phyloP scores from a whole-genome alignment of 2,113 vertebrate species.

The Dromaius novaehollandiae region DNA sequence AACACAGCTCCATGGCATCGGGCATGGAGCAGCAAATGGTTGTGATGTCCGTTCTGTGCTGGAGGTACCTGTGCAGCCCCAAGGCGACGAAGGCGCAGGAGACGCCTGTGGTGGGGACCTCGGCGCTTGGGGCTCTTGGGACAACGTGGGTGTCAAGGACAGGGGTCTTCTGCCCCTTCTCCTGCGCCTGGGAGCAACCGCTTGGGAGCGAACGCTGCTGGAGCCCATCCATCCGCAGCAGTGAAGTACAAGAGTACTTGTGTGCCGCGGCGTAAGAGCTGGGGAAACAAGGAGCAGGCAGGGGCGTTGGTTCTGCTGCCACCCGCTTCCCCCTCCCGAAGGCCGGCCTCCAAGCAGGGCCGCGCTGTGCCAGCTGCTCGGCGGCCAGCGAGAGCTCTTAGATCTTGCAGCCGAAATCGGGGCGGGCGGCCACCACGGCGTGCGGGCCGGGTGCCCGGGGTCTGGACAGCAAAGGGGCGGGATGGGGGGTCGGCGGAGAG shows the following conservation, averaged over 20 bases:
- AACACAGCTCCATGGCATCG: not conserved
- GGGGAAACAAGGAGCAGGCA: not conserved
- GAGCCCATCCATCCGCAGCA: not conserved
- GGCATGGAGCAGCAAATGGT: not conserved
- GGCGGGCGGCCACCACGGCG: not conserved
- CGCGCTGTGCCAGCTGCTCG: accelerated
- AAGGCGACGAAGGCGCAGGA: not conserved
- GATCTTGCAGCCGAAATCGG: not conserved
- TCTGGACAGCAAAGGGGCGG: no score
- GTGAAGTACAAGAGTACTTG: not conserved
- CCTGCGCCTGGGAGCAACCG: not conserved
- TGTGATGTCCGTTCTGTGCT: not conserved
- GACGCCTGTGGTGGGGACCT: accelerated
- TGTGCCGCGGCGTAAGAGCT: not conserved
- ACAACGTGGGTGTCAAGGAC: accelerated
- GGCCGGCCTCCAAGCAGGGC: not conserved
- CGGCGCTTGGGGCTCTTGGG: not conserved
- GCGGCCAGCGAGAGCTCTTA: not conserved
- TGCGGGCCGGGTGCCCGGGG: not conserved
- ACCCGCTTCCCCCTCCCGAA: not conserved
- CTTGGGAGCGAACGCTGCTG: not conserved
- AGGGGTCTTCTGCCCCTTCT: not conserved
- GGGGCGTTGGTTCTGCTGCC: not conserved
- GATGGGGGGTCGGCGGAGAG: no score
- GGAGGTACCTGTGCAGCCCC: not conserved